Conservation (phyloP, 2,113 vertebrate species). For the Pundamilia nyererei region DNA sequence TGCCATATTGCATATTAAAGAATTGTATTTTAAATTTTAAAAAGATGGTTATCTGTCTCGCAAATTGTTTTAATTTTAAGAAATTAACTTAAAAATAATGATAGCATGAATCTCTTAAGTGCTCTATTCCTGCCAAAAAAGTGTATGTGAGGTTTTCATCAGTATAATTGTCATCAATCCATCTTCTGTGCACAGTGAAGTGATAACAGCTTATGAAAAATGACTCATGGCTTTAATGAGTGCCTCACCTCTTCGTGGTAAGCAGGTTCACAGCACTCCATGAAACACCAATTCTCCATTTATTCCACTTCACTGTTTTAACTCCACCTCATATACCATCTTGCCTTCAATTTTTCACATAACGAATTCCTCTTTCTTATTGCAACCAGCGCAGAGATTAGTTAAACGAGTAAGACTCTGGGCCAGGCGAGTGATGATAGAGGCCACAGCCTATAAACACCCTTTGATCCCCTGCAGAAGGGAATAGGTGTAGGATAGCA, state of each 20-base stretch:
- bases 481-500: constrained; percentile 20
- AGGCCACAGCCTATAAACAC: not conserved
- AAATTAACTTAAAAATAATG: not conserved
- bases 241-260: constrained; percentile 48
- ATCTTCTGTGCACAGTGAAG: constrained; percentile 61
- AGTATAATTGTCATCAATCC: constrained; percentile 69
- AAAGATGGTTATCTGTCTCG: rapidly evolving
- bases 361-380: not conserved
- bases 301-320: constrained; percentile 58
- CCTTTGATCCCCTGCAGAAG: not conserved
- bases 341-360: not conserved
- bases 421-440: not conserved
- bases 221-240: constrained; percentile 61
- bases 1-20: not conserved
- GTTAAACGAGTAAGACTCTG: not conserved
- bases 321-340: constrained; percentile 23
- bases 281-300: constrained; percentile 52
- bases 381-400: not conserved
- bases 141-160: constrained; percentile 50
- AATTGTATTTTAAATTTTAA: not conserved
- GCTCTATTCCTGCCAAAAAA: constrained; percentile 5
- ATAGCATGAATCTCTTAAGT: constrained; percentile 11
- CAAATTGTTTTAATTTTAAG: not conserved
- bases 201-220: constrained; percentile 68
- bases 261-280: constrained; percentile 35